Conservation (phyloP, 2,797 vertebrate genomes). For the Chanos chanos region DNA sequence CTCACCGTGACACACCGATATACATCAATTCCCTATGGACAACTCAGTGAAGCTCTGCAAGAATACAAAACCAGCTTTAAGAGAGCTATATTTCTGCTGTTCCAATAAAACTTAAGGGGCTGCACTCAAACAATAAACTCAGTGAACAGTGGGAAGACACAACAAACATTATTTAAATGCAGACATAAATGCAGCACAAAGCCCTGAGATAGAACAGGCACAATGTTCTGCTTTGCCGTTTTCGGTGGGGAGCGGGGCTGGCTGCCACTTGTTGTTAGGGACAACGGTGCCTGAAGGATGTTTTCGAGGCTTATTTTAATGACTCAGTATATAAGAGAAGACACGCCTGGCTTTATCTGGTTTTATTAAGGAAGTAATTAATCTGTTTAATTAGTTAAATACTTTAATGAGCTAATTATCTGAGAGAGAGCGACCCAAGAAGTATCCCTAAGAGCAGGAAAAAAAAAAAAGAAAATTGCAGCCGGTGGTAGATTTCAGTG, state of each 20-base stretch:
- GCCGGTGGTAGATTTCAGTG: too few species aligned
- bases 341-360: constrained; percentile 20
- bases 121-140: too few species aligned
- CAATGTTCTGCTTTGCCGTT: not conserved
- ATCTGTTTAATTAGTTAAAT: constrained; percentile 40
- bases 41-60: not conserved
- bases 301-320: constrained; percentile 24
- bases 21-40: constrained; percentile 8
- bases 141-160: too few species aligned
- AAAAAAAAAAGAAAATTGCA: not conserved
- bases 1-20: constrained; percentile 3
- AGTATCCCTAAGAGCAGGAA: not conserved
- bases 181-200: not conserved
- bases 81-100: too few species aligned
- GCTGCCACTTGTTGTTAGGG: constrained; percentile 14
- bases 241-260: not conserved
- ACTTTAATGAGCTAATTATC: constrained; percentile 28
- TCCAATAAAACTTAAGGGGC: too few species aligned
- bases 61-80: too few species aligned
- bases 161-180: not conserved
- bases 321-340: constrained; percentile 1
- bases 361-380: constrained; percentile 36
- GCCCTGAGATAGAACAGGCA: not conserved
- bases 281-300: constrained; percentile 4
- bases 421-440: constrained; percentile 21